Percentiles rank a stretch among this genome's conserved stretches.
Conservation (phyloP, 2,888 invertebrate genomes). For the Micropterix aruncella region DNA sequence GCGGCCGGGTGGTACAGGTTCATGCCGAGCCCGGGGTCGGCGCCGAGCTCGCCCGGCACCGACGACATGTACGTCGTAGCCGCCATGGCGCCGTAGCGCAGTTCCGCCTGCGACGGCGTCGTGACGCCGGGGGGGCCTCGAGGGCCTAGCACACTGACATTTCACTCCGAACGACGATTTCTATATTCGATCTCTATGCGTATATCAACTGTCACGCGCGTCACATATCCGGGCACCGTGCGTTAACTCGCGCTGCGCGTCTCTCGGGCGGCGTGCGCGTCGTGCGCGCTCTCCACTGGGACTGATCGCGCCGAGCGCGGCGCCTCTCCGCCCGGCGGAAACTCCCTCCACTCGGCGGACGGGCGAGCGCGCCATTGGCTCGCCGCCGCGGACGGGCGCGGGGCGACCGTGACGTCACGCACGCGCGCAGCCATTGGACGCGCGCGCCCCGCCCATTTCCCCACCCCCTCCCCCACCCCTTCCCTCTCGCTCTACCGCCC, state of each 20-base stretch:
- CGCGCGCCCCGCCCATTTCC: constrained; percentile 23
- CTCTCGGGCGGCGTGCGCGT: constrained; percentile 7
- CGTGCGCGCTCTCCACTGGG: constrained; percentile 6
- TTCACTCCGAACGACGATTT: background rate
- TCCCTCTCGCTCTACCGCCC: background rate
- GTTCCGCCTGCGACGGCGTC: constrained; percentile 48
- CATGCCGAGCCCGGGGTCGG: constrained; percentile 41
- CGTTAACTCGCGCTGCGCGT: constrained; percentile 12
- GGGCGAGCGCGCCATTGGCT: constrained; percentile 13
- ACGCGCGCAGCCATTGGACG: constrained; percentile 18
- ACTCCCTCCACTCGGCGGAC: constrained; percentile 19
- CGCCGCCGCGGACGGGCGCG: constrained; percentile 10
- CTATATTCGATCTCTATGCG: constrained; percentile 6
- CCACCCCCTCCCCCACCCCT: background rate
- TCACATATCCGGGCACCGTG: constrained; percentile 7
- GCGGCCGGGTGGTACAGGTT: constrained; percentile 65
- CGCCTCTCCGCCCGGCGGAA: constrained; percentile 24
- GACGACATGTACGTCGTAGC: constrained; percentile 92
- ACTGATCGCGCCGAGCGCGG: constrained; percentile 14
- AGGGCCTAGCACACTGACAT: constrained; percentile 23
- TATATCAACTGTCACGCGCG: too few relatives aligned
- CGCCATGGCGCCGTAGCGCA: constrained; percentile 76
- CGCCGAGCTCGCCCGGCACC: constrained; percentile 69
- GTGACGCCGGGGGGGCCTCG: constrained; percentile 41
- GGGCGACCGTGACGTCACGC: constrained; percentile 17